phyloP scores from a whole-genome alignment of 1,140 invertebrate species.

The Atta cephalotes region DNA sequence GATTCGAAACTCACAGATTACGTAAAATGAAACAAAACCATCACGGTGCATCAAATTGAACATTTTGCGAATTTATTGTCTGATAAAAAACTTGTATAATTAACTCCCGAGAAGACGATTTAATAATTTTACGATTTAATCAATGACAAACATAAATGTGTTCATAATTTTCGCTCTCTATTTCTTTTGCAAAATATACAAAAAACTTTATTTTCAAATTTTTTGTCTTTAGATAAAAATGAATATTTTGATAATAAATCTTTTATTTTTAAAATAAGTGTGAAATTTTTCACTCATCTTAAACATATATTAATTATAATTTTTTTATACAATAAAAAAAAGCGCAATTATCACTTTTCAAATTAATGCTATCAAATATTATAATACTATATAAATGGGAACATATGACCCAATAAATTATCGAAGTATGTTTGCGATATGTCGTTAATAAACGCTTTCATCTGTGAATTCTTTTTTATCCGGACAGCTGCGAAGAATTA shows the following conservation, averaged over 20 bases:
- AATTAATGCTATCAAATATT: constrained; percentile 9
- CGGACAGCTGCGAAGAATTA: constrained; percentile 24
- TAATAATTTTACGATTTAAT: background rate
- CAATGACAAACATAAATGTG: background rate
- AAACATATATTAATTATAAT: background rate
- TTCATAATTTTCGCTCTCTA: background rate
- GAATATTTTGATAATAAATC: no score
- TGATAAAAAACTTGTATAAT: constrained; percentile 19
- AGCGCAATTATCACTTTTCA: background rate
- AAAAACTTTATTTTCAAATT: background rate
- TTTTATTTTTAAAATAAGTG: background rate
- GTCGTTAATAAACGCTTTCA: background rate
- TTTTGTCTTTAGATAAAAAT: background rate
- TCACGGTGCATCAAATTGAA: background rate
- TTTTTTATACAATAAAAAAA: background rate
- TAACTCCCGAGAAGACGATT: background rate
- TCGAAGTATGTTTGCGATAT: background rate
- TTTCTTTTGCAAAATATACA: background rate
- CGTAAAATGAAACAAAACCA: constrained; percentile 36
- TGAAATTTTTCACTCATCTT: background rate
- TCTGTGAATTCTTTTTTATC: background rate
- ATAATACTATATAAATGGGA: background rate
- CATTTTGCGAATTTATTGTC: background rate
- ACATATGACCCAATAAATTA: background rate
- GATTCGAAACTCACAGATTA: constrained; percentile 10